Conservation (phyloP, 1,140 invertebrate species). For the Paralvinella palmiformis region DNA sequence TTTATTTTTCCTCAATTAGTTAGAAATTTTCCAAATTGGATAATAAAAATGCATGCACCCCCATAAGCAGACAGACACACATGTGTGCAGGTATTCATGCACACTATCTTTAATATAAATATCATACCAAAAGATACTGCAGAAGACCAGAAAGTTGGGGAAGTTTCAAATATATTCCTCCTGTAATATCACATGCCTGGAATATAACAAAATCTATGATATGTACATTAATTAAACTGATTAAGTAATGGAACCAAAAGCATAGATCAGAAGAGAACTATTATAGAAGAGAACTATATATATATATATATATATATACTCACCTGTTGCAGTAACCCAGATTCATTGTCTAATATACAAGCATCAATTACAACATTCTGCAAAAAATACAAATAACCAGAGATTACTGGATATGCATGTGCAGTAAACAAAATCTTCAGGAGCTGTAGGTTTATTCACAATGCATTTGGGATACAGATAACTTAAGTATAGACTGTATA, state of each 20-base stretch:
- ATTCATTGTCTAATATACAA: conserved; percentile 84
- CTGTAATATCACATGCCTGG: conserved; percentile 87
- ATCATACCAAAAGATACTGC: conserved; percentile 80
- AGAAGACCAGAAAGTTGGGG: conserved; percentile 58
- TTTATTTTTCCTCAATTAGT: background rate
- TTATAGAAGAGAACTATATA: background rate
- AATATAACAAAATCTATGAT: no score
- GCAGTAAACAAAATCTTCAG: no score
- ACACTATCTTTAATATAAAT: no score
- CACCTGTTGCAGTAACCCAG: conserved; percentile 83
- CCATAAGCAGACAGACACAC: no score
- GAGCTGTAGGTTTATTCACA: no score
- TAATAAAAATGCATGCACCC: no score
- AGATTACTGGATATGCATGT: no score
- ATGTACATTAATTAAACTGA: no score
- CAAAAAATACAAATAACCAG: conserved; percentile 20
- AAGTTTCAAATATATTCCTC: conserved; percentile 69
- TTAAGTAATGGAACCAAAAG: no score
- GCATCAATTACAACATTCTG: conserved; percentile 87
- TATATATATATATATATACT: conserved; percentile 8
- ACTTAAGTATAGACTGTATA: no score
- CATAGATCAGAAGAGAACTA: background rate
- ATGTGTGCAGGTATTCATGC: no score
- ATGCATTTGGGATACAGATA: no score
- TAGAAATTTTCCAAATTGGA: background rate